Evolutionary conservation across 2,888 invertebrate genomes (phyloP).

Genomic region (Monochamus alternatus): DNA sequence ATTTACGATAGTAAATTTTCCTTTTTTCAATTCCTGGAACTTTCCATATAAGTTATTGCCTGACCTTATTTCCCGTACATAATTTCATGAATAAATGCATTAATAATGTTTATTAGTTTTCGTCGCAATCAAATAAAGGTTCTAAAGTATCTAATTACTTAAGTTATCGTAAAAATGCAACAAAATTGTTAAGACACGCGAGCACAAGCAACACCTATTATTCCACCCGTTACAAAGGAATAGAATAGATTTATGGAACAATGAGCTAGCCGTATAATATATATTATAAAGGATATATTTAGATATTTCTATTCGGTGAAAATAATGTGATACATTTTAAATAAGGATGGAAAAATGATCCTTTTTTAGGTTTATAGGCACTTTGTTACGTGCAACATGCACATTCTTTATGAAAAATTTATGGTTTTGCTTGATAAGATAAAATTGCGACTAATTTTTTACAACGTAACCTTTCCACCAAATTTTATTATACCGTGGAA

Average conservation of each 20-base stretch:
- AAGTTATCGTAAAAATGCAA: slow-evolving; percentile 34
- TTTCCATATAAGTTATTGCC: slow-evolving; percentile 1
- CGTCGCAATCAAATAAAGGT: slow-evolving; percentile 19
- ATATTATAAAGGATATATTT: slow-evolving; percentile 12
- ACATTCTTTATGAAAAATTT: neutral
- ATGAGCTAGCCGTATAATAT: slow-evolving; percentile 2
- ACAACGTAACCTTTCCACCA: neutral
- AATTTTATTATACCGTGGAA: no score
- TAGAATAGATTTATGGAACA: slow-evolving; percentile 17
- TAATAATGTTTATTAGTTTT: slow-evolving; percentile 31
- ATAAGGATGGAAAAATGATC: neutral
- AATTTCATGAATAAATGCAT: slow-evolving; percentile 29
- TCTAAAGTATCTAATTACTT: slow-evolving; percentile 29
- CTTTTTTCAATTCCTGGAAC: slow-evolving; percentile 3
- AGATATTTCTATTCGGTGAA: neutral
- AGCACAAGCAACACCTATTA: slow-evolving; percentile 27
- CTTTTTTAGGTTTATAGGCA: neutral
- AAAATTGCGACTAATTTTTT: neutral
- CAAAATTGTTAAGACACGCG: slow-evolving; percentile 25
- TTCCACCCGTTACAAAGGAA: neutral
- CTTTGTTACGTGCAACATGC: slow-evolving; percentile 4
- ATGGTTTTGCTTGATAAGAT: slow-evolving; percentile 4
- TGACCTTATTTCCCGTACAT: slow-evolving; percentile 8
- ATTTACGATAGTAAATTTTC: neutral
- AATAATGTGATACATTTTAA: slow-evolving; percentile 10